Conservation (phyloP, 2,113 vertebrate species). For the Bungarus multicinctus region DNA sequence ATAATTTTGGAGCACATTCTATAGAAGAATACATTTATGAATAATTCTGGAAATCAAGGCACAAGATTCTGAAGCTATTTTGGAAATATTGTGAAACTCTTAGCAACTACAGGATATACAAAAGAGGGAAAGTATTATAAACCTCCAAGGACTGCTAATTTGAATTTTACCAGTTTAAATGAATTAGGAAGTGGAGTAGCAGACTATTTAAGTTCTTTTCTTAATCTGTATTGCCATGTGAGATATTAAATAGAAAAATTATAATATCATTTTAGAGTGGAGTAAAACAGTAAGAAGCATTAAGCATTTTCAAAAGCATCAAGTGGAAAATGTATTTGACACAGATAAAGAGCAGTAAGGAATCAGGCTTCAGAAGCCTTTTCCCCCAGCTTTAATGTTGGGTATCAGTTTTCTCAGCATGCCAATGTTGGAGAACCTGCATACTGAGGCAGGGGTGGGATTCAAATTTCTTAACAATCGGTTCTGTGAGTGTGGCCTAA, state of each 20-base stretch:
- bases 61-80: background rate
- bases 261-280: background rate
- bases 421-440: background rate
- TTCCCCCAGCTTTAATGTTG: background rate
- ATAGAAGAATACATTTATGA: background rate
- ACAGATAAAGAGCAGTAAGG: constrained; percentile 8
- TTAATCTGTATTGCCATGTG: background rate
- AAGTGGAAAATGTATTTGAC: background rate
- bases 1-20: background rate
- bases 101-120: background rate
- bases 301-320: background rate
- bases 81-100: background rate
- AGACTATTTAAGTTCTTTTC: background rate
- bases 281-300: background rate
- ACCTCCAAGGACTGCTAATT: background rate
- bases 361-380: background rate
- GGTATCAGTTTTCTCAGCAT: background rate
- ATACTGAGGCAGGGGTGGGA: background rate
- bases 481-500: too few relatives aligned
- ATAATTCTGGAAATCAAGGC: background rate
- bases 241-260: background rate
- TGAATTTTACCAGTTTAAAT: background rate
- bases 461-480: too few relatives aligned
- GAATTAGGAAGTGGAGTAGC: background rate
- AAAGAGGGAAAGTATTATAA: background rate